Evolutionary conservation across 2,113 vertebrate genomes (phyloP), one percentile per base, ranked within the genome.

Genomic region (Xerus inauris): DNA sequence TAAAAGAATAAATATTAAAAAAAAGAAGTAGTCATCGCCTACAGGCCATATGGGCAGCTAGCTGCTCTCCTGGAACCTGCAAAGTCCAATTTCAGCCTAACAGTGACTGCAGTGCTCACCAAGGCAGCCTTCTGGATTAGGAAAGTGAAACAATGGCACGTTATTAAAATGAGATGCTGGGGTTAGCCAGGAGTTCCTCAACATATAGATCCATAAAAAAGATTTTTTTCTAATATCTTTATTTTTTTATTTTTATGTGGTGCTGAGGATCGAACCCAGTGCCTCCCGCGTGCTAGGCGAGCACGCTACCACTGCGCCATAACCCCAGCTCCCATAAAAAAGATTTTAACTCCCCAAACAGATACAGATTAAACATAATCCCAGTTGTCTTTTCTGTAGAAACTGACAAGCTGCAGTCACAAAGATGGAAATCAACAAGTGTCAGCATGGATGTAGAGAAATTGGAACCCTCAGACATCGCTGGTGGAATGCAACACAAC

Each of bases 11-110:
- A 57, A 24, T 22, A n/a, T n/a, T 13, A 57, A 57, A 22, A 57
- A 57, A 20, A 13, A 30, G 28, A 12, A 64, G 28, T 26, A 62
- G 24, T 8, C 8, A 8, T 57, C 54, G 49, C 57, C 67, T 62
- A n/a, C 3, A 82, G 73, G 10, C 57, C 20, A 67, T 1, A 22
- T 0, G 26, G 71, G 30, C 3, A 90, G 54, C 67, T 47, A 32
- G 22, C 42, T 79, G 71, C 80, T 92, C 89, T 85, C 77, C 16
- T 73, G 49, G 62, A 96, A 49, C 38, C 51, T 73, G 8, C 40
- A 51, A 92, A 81, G 81, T 67, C 76, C 86, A 96, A 71, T 64
- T 59, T 47, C 67, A 89, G 47, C 9, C 89, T n/a, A 67, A 79
- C 4, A 84, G 38, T 47, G 72, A 88, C 14, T 54, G 38, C 38